Evolutionary conservation across 53 echinoderm and acorn worm genomes (phyloP).

Genomic region (Pentamera pediparva): DNA sequence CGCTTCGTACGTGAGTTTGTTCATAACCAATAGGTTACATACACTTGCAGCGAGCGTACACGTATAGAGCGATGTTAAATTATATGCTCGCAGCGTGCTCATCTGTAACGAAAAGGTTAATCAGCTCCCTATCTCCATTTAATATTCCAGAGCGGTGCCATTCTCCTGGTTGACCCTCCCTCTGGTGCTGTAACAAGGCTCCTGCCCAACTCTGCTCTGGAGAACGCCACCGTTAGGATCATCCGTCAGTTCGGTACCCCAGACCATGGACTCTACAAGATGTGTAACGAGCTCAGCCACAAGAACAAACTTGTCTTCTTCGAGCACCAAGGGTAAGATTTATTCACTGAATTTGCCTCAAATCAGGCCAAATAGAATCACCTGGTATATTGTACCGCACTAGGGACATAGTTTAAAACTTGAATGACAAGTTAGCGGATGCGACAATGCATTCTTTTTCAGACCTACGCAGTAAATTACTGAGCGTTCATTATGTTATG

Average conservation of each 20-base stretch:
- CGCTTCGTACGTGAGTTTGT: no score
- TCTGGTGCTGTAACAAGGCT: slow-evolving; percentile 60
- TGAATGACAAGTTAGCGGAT: neutral
- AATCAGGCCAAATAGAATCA: no score
- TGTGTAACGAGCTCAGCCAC: slow-evolving; percentile 82
- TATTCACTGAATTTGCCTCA: neutral
- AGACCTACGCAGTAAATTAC: no score
- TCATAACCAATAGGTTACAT: no score
- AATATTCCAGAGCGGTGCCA: slow-evolving; percentile 57
- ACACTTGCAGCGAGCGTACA: no score
- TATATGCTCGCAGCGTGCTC: no score
- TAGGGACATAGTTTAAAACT: no score
- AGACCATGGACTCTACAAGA: slow-evolving; percentile 60
- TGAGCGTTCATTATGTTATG: no score
- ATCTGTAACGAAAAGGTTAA: no score
- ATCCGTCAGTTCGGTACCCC: slow-evolving; percentile 54
- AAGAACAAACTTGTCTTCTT: slow-evolving; percentile 81
- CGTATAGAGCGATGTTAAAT: no score
- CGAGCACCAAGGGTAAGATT: slow-evolving; percentile 61
- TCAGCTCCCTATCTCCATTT: neutral
- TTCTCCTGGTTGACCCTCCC: slow-evolving; percentile 65
- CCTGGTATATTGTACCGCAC: no score
- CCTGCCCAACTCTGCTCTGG: slow-evolving; percentile 57
- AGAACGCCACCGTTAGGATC: slow-evolving; percentile 72
- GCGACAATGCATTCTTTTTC: neutral